A percentile compares a stretch with the other conserved stretches of the same genome.
These are phyloP conservation scores for Idaea straminata DNA, from an alignment of 2,888 invertebrate species.

Conservation along the genomic window DNA sequence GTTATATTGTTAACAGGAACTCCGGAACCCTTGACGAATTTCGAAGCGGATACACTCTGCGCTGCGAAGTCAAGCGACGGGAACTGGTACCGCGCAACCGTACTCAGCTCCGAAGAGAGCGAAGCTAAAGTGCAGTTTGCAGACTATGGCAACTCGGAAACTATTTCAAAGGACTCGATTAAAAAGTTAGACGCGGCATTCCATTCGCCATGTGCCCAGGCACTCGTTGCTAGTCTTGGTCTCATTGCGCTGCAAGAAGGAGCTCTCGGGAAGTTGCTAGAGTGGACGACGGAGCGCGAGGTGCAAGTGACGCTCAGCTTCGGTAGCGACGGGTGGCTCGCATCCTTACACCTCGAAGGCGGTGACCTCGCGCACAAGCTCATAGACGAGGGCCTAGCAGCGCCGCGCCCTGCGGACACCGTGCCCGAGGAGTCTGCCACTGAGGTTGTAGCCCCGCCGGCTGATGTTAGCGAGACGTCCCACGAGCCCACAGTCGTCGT, in stretches of 20 bases:
- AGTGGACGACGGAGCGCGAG: slow-evolving; percentile 73
- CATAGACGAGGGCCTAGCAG: slow-evolving; percentile 62
- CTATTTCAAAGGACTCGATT: slow-evolving; percentile 63
- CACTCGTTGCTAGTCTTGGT: slow-evolving; percentile 62
- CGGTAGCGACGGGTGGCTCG: slow-evolving; percentile 79
- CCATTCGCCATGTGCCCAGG: slow-evolving; percentile 62
- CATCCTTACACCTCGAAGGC: slow-evolving; percentile 72
- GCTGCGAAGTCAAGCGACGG: slow-evolving; percentile 82
- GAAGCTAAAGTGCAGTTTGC: slow-evolving; percentile 79
- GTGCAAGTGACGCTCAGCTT: slow-evolving; percentile 76
- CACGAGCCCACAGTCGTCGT: slow-evolving; percentile 51
- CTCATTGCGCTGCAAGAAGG: slow-evolving; percentile 64
- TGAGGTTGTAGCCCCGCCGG: slow-evolving; percentile 35
- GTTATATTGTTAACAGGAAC: slow-evolving; percentile 44
- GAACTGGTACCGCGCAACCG: slow-evolving; percentile 86
- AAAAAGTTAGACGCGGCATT: slow-evolving; percentile 74
- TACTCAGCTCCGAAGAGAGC: slow-evolving; percentile 65
- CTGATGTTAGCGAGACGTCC: slow-evolving; percentile 40
- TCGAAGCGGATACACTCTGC: slow-evolving; percentile 78
- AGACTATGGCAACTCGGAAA: slow-evolving; percentile 87
- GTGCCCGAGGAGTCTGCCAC: slow-evolving; percentile 40
- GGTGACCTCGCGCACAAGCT: slow-evolving; percentile 75
- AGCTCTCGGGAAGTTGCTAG: slow-evolving; percentile 52
- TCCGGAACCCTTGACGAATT: slow-evolving; percentile 59
- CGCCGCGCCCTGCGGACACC: slow-evolving; percentile 44